Conservation (phyloP, 2,888 invertebrate species). For the Epicampocera succincta region DNA sequence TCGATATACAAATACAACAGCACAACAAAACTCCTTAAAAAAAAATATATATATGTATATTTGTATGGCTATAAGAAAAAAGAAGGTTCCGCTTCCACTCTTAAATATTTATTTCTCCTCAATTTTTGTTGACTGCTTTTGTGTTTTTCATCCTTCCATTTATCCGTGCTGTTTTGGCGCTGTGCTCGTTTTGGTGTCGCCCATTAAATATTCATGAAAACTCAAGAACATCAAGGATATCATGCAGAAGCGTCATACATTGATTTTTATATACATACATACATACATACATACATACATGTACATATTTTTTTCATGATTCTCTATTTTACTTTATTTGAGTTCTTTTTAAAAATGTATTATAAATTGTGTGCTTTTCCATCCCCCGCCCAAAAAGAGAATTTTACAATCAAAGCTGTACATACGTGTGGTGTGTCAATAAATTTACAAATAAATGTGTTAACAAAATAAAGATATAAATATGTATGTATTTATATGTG, state of each 20-base stretch:
- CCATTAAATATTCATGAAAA: constrained; percentile 70
- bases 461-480: not conserved
- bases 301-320: no score
- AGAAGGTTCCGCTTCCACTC: not conserved
- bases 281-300: no score
- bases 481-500: no score
- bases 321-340: constrained; percentile 1
- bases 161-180: constrained; percentile 2
- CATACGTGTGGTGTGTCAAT: constrained; percentile 36
- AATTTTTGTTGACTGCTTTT: not conserved
- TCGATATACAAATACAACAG: no score
- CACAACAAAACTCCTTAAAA: no score
- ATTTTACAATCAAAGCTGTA: not conserved
- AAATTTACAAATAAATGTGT: constrained; percentile 59
- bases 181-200: constrained; percentile 57
- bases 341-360: constrained; percentile 10
- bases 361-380: constrained; percentile 27
- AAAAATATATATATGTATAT: no score
- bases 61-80: no score
- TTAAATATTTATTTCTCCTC: constrained; percentile 11
- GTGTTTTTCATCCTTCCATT: not conserved
- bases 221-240: constrained; percentile 52
- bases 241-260: constrained; percentile 54
- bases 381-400: not conserved
- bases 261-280: constrained; percentile 41